Evolutionary conservation across 1,140 invertebrate genomes (phyloP).

Genomic region (Scaptodrosophila lebanonensis): DNA sequence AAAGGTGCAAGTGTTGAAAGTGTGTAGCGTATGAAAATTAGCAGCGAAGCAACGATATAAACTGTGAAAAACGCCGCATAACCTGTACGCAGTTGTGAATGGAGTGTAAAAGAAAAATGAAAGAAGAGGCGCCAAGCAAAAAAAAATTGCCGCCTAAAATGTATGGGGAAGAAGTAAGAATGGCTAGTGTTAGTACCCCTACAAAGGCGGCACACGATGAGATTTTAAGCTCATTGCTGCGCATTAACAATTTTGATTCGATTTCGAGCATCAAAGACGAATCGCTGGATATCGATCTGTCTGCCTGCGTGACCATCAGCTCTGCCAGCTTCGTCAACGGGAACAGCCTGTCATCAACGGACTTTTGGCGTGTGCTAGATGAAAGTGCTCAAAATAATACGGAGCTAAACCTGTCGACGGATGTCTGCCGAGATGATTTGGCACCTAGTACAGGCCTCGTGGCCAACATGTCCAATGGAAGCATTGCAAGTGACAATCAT

Average conservation of each 20-base stretch:
- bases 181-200: conserved; percentile 48
- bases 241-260: conserved; percentile 72
- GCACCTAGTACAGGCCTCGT: conserved; percentile 10
- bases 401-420: conserved; percentile 51
- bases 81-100: conserved; percentile 66
- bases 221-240: conserved; percentile 65
- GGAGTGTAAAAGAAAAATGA: conserved; percentile 70
- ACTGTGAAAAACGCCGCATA: conserved; percentile 50
- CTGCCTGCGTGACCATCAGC: conserved; percentile 70
- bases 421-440: conserved; percentile 45
- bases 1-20: conserved; percentile 31
- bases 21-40: conserved; percentile 31
- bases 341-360: conserved; percentile 68
- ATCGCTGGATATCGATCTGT: conserved; percentile 73
- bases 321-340: conserved; percentile 61
- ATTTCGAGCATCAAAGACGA: conserved; percentile 75
- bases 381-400: conserved; percentile 69
- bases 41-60: conserved; percentile 25
- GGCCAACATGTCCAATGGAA: conserved; percentile 21
- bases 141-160: conserved; percentile 77
- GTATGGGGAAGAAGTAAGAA: conserved; percentile 34
- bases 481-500: conserved; percentile 45
- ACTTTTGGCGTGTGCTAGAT: conserved; percentile 72
- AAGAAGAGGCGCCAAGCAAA: conserved; percentile 74
- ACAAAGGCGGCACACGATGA: conserved; percentile 68